A percentile compares a stretch with the other conserved stretches of the same genome.
phyloP scores from a whole-genome alignment of 2,888 invertebrate species.

The Philopedon plagiatum region DNA sequence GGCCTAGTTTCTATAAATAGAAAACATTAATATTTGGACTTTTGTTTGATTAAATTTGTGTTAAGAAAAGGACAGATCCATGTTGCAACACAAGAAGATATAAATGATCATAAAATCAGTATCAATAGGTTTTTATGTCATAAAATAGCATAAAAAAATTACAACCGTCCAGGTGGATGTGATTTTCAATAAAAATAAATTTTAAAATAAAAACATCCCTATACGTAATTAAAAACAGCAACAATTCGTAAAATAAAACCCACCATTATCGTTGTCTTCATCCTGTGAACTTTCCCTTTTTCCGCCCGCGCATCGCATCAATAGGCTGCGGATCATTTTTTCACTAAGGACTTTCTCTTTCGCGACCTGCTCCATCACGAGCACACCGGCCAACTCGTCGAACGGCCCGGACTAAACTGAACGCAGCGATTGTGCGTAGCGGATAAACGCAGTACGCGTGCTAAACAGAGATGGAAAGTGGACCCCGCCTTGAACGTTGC shows the following conservation, averaged over 20 bases:
- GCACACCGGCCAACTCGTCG: conserved; percentile 25
- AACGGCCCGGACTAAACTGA: conserved; percentile 53
- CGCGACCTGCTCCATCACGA: conserved; percentile 54
- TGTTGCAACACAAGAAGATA: too few relatives aligned
- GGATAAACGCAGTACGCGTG: conserved; percentile 17
- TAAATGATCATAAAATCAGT: too few relatives aligned
- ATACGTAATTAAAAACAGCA: background rate
- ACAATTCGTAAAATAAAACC: conserved; percentile 3
- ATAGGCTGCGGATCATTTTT: conserved; percentile 62
- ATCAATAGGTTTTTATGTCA: too few relatives aligned
- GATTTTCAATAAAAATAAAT: too few relatives aligned
- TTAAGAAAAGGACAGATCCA: too few relatives aligned
- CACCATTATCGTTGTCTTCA: conserved; percentile 51
- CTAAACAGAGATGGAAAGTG: conserved; percentile 52
- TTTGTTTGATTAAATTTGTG: too few relatives aligned
- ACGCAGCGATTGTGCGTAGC: conserved; percentile 44
- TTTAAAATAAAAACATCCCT: background rate
- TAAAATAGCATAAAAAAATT: too few relatives aligned
- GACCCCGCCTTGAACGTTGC: conserved; percentile 65
- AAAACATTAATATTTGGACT: too few relatives aligned
- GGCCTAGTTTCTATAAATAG: too few relatives aligned
- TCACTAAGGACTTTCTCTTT: conserved; percentile 61
- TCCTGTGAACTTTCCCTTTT: conserved; percentile 30
- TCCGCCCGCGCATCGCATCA: conserved; percentile 58
- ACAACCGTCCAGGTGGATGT: too few relatives aligned